phyloP scores from a whole-genome alignment of 2,113 vertebrate genomes.

The Gobius niger region DNA sequence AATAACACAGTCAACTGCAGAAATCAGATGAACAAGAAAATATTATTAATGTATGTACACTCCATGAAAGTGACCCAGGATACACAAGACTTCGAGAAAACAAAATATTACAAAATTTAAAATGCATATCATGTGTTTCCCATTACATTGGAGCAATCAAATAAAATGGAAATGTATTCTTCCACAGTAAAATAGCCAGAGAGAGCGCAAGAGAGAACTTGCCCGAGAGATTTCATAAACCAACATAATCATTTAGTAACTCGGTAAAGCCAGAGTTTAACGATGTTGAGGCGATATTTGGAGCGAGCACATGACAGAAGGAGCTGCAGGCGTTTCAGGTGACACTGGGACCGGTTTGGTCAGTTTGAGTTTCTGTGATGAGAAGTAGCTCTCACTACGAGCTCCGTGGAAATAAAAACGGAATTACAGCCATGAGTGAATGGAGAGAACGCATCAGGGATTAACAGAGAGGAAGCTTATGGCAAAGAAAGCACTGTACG shows the following conservation, averaged over 20 bases:
- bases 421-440: not conserved
- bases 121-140: too few relatives aligned
- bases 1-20: not conserved
- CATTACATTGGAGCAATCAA: too few relatives aligned
- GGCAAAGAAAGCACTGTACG: not conserved
- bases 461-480: not conserved
- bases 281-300: not conserved
- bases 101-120: too few relatives aligned
- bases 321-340: constrained; percentile 12
- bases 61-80: too few relatives aligned
- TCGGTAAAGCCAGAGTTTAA: not conserved
- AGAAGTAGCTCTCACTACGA: not conserved
- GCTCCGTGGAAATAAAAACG: not conserved
- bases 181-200: too few relatives aligned
- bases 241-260: not conserved
- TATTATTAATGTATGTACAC: too few relatives aligned
- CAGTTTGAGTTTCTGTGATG: constrained; percentile 45
- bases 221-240: not conserved
- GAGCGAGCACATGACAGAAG: not conserved
- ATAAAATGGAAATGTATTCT: too few relatives aligned
- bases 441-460: not conserved
- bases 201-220: too few relatives aligned
- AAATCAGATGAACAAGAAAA: not conserved
- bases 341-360: constrained; percentile 32
- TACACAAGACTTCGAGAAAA: too few relatives aligned